Percentiles rank a stretch among this genome's conserved stretches.
Evolutionary conservation across 2,113 vertebrate genomes (phyloP).

Genomic region (Pterocles burchelli): DNA sequence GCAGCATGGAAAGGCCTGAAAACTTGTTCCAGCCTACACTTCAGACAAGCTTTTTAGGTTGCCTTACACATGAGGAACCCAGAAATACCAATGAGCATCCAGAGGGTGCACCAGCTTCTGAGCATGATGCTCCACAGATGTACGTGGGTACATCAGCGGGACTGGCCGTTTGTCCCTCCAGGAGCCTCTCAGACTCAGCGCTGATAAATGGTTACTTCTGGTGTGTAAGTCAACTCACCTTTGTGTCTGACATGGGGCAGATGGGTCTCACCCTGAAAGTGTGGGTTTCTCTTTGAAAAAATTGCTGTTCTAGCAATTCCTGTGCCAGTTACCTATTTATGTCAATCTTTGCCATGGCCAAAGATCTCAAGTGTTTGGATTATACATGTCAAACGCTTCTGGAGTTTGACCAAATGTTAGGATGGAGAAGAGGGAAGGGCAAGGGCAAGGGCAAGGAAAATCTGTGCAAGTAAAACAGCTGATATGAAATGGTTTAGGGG

Average conservation of each 20-base stretch:
- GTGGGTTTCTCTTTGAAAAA: neutral
- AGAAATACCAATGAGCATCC: neutral
- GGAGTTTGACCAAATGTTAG: neutral
- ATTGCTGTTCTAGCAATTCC: neutral
- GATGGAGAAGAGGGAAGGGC: neutral
- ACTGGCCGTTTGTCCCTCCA: neutral
- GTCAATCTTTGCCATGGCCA: neutral
- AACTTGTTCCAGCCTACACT: neutral
- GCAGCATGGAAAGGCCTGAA: neutral
- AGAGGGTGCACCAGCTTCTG: neutral
- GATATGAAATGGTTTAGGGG: neutral
- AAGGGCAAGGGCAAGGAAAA: neutral
- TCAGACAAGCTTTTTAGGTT: neutral
- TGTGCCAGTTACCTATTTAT: neutral
- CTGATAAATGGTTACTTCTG: neutral
- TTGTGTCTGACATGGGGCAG: neutral
- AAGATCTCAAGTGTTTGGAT: neutral
- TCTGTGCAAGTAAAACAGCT: neutral
- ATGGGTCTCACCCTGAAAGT: neutral
- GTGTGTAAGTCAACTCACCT: neutral
- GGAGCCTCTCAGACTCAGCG: neutral
- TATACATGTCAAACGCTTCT: neutral
- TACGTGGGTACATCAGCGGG: rapidly evolving
- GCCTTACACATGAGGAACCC: neutral
- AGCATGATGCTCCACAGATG: rapidly evolving